These are phyloP conservation scores for Beroe ovata DNA, from an alignment of 37 sponge, comb jelly and placozoan species.

Conservation along the genomic window DNA sequence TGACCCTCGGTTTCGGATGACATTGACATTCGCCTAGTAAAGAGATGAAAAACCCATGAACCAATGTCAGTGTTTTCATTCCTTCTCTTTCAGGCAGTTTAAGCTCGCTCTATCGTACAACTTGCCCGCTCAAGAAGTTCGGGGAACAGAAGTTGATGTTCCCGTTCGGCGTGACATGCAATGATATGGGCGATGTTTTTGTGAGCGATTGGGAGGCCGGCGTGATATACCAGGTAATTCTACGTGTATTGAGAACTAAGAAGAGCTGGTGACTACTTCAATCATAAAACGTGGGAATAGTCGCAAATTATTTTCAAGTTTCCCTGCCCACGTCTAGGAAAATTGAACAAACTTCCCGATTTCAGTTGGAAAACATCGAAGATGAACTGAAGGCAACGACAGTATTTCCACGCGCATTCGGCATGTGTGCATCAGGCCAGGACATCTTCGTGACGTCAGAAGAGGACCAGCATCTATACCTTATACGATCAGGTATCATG, in stretches of 20 bases:
- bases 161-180: slow-evolving; percentile 36
- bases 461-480: slow-evolving; percentile 60
- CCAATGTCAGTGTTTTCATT: no score
- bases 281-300: no score
- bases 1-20: no score
- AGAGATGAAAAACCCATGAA: no score
- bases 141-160: slow-evolving; percentile 6
- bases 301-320: no score
- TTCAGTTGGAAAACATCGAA: slow-evolving; percentile 48
- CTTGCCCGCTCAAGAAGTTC: slow-evolving; percentile 26
- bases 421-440: slow-evolving; percentile 20
- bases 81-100: slow-evolving; percentile 1
- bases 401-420: slow-evolving; percentile 19
- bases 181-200: slow-evolving; percentile 26
- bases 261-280: no score
- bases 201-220: slow-evolving; percentile 67
- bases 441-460: slow-evolving; percentile 43
- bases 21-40: no score
- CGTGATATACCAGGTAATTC: slow-evolving; percentile 24
- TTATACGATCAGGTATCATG: neutral
- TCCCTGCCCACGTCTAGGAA: no score
- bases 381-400: slow-evolving; percentile 3
- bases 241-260: neutral
- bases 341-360: no score
- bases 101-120: slow-evolving; percentile 55